Evolutionary conservation across 2,113 vertebrate genomes (phyloP).

Genomic region (Dinomys branickii): DNA sequence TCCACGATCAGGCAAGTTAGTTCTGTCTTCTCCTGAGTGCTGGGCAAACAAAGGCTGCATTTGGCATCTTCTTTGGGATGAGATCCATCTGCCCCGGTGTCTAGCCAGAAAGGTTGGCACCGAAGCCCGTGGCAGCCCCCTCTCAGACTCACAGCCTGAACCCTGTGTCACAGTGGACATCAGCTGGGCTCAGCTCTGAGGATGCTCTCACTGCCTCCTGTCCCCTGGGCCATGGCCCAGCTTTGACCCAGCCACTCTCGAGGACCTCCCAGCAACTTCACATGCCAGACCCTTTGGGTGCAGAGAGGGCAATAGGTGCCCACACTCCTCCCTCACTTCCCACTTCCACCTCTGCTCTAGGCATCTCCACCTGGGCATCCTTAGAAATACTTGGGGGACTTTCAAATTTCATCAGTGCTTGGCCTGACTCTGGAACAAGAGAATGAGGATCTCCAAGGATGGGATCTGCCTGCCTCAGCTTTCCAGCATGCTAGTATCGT

Average conservation of each 20-base stretch:
- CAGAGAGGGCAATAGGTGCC: not conserved
- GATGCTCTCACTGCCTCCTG: not conserved
- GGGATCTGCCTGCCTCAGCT: not conserved
- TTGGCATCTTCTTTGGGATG: not conserved
- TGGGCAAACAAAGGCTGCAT: not conserved
- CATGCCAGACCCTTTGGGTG: not conserved
- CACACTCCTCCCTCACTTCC: not conserved
- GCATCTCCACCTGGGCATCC: not conserved
- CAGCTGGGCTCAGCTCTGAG: not conserved
- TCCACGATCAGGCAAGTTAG: not conserved
- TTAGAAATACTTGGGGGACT: not conserved
- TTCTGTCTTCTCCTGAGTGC: not conserved
- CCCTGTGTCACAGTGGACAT: fast-evolving
- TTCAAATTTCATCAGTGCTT: not conserved
- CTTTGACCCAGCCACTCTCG: not conserved
- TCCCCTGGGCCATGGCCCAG: not conserved
- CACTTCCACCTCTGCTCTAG: not conserved
- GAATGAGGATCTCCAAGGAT: not conserved
- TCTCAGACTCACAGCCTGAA: not conserved
- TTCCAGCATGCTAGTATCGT: not conserved
- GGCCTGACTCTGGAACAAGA: not conserved
- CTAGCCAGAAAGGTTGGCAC: not conserved
- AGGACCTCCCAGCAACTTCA: not conserved
- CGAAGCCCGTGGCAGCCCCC: not conserved
- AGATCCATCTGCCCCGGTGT: not conserved